A percentile compares a stretch with the other conserved stretches of the same genome.
Conservation (phyloP, 2,888 invertebrate species). For the Elegia similella region DNA sequence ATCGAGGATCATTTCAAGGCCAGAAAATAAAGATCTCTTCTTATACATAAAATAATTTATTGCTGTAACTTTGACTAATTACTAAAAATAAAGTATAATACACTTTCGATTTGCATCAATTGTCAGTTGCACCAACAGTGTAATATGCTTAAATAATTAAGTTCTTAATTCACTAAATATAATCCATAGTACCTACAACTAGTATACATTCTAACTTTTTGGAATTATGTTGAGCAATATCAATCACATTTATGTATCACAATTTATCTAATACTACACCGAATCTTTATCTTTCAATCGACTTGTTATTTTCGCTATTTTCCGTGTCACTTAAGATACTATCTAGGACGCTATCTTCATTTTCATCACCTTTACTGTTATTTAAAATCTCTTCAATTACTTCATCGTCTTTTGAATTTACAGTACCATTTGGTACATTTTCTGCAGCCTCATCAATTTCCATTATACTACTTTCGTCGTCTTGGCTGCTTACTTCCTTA, state of each 20-base stretch:
- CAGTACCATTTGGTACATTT: slow-evolving; percentile 23
- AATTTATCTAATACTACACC: slow-evolving; percentile 13
- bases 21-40: too few relatives aligned
- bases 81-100: too few relatives aligned
- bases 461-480: background rate
- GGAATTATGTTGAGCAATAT: slow-evolving; percentile 19
- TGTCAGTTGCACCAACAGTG: too few relatives aligned
- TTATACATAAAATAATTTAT: too few relatives aligned
- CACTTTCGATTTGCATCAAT: too few relatives aligned
- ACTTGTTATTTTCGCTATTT: slow-evolving; percentile 18
- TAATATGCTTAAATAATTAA: too few relatives aligned
- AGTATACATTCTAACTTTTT: background rate
- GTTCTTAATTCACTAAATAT: too few relatives aligned
- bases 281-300: slow-evolving; percentile 18
- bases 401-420: slow-evolving; percentile 32
- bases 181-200: background rate
- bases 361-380: slow-evolving; percentile 30
- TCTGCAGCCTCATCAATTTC: slow-evolving; percentile 21
- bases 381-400: slow-evolving; percentile 35
- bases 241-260: slow-evolving; percentile 22
- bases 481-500: slow-evolving; percentile 21
- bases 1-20: too few relatives aligned
- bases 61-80: too few relatives aligned
- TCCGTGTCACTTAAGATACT: slow-evolving; percentile 43
- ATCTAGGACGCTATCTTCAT: slow-evolving; percentile 42